Evolutionary conservation across 2,888 invertebrate genomes (phyloP), one percentile per base, ranked within the genome.

Genomic region (Nomada flava): DNA sequence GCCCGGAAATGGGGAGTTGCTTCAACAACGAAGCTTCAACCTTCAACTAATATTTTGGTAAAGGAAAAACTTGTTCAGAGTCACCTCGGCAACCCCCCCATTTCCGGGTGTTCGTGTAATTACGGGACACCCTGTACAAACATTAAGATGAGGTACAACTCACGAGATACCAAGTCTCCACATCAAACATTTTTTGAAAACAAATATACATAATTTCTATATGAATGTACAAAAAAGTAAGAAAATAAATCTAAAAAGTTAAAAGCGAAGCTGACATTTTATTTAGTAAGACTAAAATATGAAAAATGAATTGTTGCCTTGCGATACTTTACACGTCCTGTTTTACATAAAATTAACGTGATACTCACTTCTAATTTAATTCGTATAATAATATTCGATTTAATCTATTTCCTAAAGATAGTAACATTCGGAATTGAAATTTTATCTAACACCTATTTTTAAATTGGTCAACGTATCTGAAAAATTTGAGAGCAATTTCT

Each of bases 171-270:
- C 60, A 76, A 59, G 18, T 64, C 64, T 67, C 70, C 55, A 67
- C 79, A 74, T 77, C 59, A 67, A 69, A 53, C 53, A 52, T 60
- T 70, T 68, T 64, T 53, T 50, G 18, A 74, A 76, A 76, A 78
- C 59, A 82, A 81, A 81, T 77, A 83, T 84, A 87, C 81, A 85
- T 79, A 82, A 82, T 87, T 82, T 85, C 70, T 83, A 88, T 92
- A 91, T 91, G 92, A 92, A 92, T 88, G 91, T 92, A 92, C 79
- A 92, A 92, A 92, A 91, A 90, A 89, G 88, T 91, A 91, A 91
- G 80, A 92, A 92, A 92, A 89, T 89, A 86, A 82, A 79, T 70
- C 55, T 78, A 82, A 74, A 82, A 82, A 79, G 70, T 52, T 78
- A 82, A 74, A 82, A 74, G 70, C 13, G 53, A 18, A 52, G 57